phyloP scores from a whole-genome alignment of 2,113 vertebrate species.

The Dinomys branickii region DNA sequence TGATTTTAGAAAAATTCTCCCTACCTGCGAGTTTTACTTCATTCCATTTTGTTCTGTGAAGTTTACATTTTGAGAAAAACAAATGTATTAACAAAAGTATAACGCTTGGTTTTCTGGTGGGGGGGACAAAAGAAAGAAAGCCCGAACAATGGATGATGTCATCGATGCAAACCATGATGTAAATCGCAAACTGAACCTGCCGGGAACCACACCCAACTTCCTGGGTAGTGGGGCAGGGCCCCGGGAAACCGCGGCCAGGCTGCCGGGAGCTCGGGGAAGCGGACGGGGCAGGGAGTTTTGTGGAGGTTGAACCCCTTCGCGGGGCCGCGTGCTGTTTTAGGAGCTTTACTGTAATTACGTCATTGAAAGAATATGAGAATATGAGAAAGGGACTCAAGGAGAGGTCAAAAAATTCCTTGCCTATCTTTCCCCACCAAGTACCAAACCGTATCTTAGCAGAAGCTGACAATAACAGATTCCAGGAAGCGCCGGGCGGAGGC shows the following conservation, averaged over 20 bases:
- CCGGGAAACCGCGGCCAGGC: not conserved
- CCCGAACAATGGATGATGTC: slow-evolving; percentile 49
- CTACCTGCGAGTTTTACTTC: not conserved
- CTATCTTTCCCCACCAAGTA: slow-evolving; percentile 31
- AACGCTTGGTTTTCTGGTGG: slow-evolving; percentile 30
- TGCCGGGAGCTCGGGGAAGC: not conserved
- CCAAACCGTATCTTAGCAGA: slow-evolving; percentile 52
- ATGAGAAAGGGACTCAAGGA: not conserved
- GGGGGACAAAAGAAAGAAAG: slow-evolving; percentile 20
- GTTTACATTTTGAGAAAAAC: slow-evolving; percentile 53
- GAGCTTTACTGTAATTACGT: not conserved
- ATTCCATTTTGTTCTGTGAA: not conserved
- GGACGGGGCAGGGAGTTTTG: not conserved
- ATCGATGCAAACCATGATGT: slow-evolving; percentile 60
- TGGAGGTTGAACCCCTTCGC: not conserved
- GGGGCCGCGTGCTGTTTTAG: not conserved
- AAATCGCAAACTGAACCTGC: slow-evolving; percentile 57
- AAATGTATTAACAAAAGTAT: slow-evolving; percentile 38
- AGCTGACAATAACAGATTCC: slow-evolving; percentile 52
- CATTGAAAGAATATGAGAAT: not conserved
- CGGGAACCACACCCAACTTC: slow-evolving; percentile 60
- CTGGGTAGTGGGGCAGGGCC: not conserved
- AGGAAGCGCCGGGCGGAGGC: slow-evolving; percentile 54
- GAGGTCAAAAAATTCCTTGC: not conserved
- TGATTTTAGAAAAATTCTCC: slow-evolving; percentile 44